A percentile compares a stretch with the other conserved stretches of the same genome.
Conservation (phyloP, 2,888 invertebrate species). For the Nysson spinosus region DNA sequence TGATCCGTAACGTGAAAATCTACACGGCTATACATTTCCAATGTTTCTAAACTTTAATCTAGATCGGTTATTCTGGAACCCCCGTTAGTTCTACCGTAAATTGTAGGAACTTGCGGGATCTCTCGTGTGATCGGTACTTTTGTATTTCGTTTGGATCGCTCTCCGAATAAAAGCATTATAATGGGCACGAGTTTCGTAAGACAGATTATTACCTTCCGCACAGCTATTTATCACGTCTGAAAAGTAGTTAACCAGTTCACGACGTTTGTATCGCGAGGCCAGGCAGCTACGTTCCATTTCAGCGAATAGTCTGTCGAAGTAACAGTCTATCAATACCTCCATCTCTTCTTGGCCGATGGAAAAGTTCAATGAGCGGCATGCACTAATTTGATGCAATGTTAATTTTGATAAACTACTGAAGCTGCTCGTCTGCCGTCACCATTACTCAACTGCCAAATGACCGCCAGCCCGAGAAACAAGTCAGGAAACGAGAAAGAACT, state of each 20-base stretch:
- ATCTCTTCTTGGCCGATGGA: slow-evolving; percentile 75
- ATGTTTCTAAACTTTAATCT: background rate
- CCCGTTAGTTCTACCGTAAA: slow-evolving; percentile 40
- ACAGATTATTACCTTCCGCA: slow-evolving; percentile 78
- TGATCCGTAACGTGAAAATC: slow-evolving; percentile 18
- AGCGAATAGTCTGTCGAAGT: slow-evolving; percentile 87
- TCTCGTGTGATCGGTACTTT: background rate
- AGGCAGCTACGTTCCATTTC: slow-evolving; percentile 85
- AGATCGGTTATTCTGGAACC: background rate
- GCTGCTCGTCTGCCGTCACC: slow-evolving; percentile 25
- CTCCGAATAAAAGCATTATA: background rate
- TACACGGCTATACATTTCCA: slow-evolving; percentile 11
- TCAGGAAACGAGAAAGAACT: slow-evolving; percentile 41
- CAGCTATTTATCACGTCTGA: slow-evolving; percentile 88
- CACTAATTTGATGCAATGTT: slow-evolving; percentile 8
- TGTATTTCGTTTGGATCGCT: background rate
- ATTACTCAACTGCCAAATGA: slow-evolving; percentile 56
- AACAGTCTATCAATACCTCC: slow-evolving; percentile 89
- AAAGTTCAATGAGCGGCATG: background rate
- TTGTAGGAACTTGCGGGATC: background rate
- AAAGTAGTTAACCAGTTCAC: slow-evolving; percentile 87
- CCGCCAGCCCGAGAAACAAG: slow-evolving; percentile 31
- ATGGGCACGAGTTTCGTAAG: background rate
- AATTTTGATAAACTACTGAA: background rate
- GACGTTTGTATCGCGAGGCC: slow-evolving; percentile 84